A percentile compares a stretch with the other conserved stretches of the same genome.
Evolutionary conservation across 2,888 invertebrate species (phyloP).

Genomic region (Heliconius erato): DNA sequence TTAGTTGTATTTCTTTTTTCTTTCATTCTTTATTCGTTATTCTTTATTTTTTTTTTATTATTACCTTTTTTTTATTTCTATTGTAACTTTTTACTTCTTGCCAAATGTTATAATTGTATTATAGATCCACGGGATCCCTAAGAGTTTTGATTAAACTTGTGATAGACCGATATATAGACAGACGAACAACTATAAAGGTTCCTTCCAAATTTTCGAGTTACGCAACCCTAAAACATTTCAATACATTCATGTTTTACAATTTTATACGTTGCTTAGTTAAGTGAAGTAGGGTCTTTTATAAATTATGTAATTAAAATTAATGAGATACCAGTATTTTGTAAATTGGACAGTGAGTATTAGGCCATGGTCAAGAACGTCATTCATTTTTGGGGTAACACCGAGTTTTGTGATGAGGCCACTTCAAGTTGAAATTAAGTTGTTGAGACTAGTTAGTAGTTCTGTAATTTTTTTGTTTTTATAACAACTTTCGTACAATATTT

Average conservation of each 20-base stretch:
- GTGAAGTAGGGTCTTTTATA: conserved; percentile 5
- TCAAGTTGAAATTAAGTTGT: conserved; percentile 3
- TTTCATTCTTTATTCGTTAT: no score
- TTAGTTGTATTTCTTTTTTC: no score
- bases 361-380: conserved; percentile 17
- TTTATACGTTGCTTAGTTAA: not conserved
- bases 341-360: not conserved
- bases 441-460: not conserved
- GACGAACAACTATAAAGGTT: no score
- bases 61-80: no score
- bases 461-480: not conserved
- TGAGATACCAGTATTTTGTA: conserved; percentile 1
- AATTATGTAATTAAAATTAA: conserved; percentile 14
- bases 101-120: no score
- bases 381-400: conserved; percentile 10
- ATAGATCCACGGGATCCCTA: no score
- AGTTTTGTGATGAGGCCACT: conserved; percentile 18
- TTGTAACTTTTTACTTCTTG: no score
- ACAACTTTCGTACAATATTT: not conserved
- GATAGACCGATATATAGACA: no score
- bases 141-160: no score
- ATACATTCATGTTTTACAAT: not conserved
- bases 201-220: no score
- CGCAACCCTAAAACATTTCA: no score
- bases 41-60: no score